Conservation (phyloP, 2,888 invertebrate genomes). For the Agrotis clavis region DNA sequence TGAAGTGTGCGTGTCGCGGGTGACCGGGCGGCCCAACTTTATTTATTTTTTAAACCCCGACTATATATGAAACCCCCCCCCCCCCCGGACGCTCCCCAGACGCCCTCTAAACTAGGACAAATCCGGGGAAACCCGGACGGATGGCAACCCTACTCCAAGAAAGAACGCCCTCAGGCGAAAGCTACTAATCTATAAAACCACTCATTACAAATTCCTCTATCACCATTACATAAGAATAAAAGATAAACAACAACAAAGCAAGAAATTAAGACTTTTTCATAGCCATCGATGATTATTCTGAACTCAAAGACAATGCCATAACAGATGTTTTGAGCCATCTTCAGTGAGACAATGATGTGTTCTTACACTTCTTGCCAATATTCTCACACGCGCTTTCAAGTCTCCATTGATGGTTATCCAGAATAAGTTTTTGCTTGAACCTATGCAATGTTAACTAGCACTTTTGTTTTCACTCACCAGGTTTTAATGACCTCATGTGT, state of each 20-base stretch:
- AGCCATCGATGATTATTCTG: slow-evolving; percentile 16
- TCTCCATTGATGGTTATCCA: slow-evolving; percentile 69
- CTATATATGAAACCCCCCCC: no score
- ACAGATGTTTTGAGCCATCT: slow-evolving; percentile 41
- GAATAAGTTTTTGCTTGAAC: slow-evolving; percentile 69
- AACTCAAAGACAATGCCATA: slow-evolving; percentile 52
- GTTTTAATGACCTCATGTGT: slow-evolving; percentile 49
- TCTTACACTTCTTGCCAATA: slow-evolving; percentile 65
- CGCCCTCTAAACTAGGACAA: no score
- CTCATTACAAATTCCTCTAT: slow-evolving; percentile 3
- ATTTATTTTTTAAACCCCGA: no score
- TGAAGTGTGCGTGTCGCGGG: no score
- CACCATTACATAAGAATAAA: slow-evolving; percentile 25
- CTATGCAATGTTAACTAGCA: slow-evolving; percentile 29
- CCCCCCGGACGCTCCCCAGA: no score
- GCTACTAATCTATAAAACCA: slow-evolving; percentile 1
- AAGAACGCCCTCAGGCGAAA: background rate
- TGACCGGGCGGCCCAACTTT: no score
- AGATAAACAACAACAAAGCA: slow-evolving; percentile 31
- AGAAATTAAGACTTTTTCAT: slow-evolving; percentile 27
- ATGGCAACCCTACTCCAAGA: no score
- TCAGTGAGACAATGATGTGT: slow-evolving; percentile 67
- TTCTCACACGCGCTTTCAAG: slow-evolving; percentile 81
- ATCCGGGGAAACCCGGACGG: no score
- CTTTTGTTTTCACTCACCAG: slow-evolving; percentile 61